A percentile compares a stretch with the other conserved stretches of the same genome.
Evolutionary conservation across 2,888 invertebrate genomes (phyloP).

Genomic region (Magallana nippona): DNA sequence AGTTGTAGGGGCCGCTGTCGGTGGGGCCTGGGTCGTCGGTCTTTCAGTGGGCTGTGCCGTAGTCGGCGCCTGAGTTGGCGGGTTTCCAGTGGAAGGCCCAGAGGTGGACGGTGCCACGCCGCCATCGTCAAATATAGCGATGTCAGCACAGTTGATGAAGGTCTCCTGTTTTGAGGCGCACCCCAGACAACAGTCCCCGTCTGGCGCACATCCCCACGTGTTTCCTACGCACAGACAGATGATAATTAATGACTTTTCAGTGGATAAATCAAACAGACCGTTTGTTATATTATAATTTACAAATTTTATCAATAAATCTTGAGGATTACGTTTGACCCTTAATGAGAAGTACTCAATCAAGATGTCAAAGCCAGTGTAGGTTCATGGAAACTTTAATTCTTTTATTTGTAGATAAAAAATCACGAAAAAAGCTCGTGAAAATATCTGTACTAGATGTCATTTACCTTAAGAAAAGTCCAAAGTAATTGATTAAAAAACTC

Average conservation of each 20-base stretch:
- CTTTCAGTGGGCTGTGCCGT: neutral
- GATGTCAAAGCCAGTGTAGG: neutral
- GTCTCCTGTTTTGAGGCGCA: conserved; percentile 45
- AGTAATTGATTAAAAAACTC: neutral
- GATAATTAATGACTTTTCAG: neutral
- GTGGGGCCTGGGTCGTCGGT: neutral
- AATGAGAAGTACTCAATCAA: no score
- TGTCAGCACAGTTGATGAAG: conserved; percentile 46
- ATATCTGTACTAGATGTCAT: neutral
- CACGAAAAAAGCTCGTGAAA: no score
- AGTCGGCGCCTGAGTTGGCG: neutral
- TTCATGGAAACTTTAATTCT: no score
- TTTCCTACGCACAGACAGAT: conserved; percentile 31
- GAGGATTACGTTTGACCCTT: no score
- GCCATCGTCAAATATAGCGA: conserved; percentile 36
- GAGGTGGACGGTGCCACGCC: neutral
- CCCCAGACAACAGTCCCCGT: conserved; percentile 39
- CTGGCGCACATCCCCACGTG: conserved; percentile 23
- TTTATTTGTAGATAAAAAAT: no score
- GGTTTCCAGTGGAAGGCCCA: neutral
- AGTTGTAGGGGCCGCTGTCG: neutral
- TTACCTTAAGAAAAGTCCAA: neutral
- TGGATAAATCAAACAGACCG: neutral
- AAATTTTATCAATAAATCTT: no score
- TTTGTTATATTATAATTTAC: no score